Base-by-base conservation (phyloP, 2,797 vertebrate genomes). In the Holocentrus rufus region DNA sequence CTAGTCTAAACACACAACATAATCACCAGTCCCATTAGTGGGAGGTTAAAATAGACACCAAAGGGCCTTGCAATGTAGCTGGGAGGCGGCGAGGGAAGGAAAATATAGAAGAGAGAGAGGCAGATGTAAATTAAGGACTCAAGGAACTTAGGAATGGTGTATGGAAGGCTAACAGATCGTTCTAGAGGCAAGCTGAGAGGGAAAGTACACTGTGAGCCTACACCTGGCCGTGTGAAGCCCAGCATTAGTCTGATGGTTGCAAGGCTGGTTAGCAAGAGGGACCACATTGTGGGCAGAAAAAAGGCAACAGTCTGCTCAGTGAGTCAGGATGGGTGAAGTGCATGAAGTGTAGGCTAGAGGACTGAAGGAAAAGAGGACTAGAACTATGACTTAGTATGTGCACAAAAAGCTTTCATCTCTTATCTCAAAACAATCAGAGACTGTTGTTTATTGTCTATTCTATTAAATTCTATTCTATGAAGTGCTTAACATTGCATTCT, bases 1-100 rank as follows among this genome's bases (percentile, higher is more conserved):
- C 34, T 59, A 81, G 72, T 65, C 54, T 74, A 77, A 84, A 80
- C 62, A 85, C 64, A 86, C 72, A 83, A 88, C 59, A 72, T 76
- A 69, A 73, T 79, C 61, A 76, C 58, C 27, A 55, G 54, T 36
- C 27, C 3, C 65, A 65, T 56, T 66, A 74, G 42, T 39, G 36
- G 55, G 58, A 72, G 36, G 60, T 56, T 72, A 59, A 86, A 84
- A 84, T 79, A 72, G 61, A 67, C 55, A 53, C 62, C 44, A 63
- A 44, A 9, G 52, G 57, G 52, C 74, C 50, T 68, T 69, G 59
- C 69, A 73, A 80, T 78, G 68, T 57, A 36, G 55, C 64, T 66
- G 57, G 30, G 23, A 71, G 8, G 34, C 30, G 27, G 17, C 23
- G 20, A 54, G 47, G 47, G 31, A 68, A 17, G 39, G 0, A 63